Evolutionary conservation across 2,113 vertebrate species (phyloP).

Genomic region (Cryptotis parvus): DNA sequence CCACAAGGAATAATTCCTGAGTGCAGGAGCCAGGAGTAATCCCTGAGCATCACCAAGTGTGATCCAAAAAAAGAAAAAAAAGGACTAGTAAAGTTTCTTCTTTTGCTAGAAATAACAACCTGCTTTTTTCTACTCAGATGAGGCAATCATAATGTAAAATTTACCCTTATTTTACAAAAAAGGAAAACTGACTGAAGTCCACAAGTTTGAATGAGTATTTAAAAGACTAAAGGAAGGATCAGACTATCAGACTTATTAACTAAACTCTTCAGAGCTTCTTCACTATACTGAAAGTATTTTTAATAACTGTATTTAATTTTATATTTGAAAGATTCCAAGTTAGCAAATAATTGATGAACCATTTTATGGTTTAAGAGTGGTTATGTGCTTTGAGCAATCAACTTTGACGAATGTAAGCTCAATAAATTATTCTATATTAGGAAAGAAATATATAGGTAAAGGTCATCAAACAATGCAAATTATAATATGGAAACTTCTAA

Average conservation of each 20-base stretch:
- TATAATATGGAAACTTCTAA: slow-evolving; percentile 23
- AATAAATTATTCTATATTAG: slow-evolving; percentile 31
- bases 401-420: slow-evolving; percentile 5
- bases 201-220: background rate
- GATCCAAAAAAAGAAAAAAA: no score
- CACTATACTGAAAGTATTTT: background rate
- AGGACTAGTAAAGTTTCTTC: background rate
- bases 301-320: background rate
- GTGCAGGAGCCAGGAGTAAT: no score
- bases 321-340: background rate
- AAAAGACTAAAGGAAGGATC: background rate
- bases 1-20: no score
- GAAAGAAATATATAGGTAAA: slow-evolving; percentile 40
- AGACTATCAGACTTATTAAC: background rate
- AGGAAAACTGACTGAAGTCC: background rate
- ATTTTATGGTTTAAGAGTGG: slow-evolving; percentile 10
- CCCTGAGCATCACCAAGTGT: no score
- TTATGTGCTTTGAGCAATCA: slow-evolving; percentile 22
- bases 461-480: background rate
- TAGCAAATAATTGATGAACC: background rate
- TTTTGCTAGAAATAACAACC: slow-evolving; percentile 14
- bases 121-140: no score
- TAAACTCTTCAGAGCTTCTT: background rate
- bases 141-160: background rate
- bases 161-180: slow-evolving; percentile 14